Conservation (phyloP, 2,888 invertebrate species). For the Epistrophe eligans region DNA sequence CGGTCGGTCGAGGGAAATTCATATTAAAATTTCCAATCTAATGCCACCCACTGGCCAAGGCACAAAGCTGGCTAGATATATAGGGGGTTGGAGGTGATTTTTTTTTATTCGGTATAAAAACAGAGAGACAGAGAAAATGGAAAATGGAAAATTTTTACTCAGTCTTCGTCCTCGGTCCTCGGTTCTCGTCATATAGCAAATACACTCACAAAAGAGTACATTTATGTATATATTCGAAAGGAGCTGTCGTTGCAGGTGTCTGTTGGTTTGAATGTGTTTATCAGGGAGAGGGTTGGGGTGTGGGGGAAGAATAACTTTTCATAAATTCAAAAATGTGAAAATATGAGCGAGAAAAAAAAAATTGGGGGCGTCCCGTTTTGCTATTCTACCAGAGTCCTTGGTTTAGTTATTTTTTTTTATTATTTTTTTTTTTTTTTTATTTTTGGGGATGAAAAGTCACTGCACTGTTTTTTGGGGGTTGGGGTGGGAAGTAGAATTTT, state of each 20-base stretch:
- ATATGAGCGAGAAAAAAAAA: conserved; percentile 72
- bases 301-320: conserved; percentile 69
- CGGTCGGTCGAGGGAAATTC: conserved; percentile 53
- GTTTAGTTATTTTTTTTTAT: conserved; percentile 11
- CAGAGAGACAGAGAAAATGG: conserved; percentile 68
- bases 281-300: neutral
- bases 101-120: conserved; percentile 36
- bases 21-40: conserved; percentile 76
- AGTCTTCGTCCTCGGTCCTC: neutral
- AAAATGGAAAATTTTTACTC: conserved; percentile 48
- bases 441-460: conserved; percentile 74
- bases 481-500: conserved; percentile 49
- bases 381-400: conserved; percentile 32
- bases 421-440: conserved; percentile 11
- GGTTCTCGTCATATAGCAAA: neutral
- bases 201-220: conserved; percentile 36
- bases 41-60: conserved; percentile 59
- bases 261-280: conserved; percentile 53
- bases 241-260: conserved; percentile 68
- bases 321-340: conserved; percentile 76
- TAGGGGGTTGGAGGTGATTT: conserved; percentile 25
- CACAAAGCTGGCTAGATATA: neutral
- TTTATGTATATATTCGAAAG: neutral
- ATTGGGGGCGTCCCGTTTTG: conserved; percentile 74
- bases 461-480: conserved; percentile 44